These are phyloP conservation scores for Notothenia rossii DNA, from an alignment of 2,113 vertebrate species.

Conservation along the genomic window DNA sequence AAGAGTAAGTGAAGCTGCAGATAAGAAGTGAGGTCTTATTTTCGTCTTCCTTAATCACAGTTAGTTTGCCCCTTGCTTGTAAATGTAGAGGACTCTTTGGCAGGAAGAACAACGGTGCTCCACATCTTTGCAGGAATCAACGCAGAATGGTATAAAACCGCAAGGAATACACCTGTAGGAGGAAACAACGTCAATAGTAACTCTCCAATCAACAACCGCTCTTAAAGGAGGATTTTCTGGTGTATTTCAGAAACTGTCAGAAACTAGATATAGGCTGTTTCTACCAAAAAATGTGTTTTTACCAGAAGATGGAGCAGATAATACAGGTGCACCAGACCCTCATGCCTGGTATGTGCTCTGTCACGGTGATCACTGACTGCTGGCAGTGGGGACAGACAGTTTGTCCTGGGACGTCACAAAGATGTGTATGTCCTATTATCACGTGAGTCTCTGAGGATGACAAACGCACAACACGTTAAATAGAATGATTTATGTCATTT, in stretches of 20 bases:
- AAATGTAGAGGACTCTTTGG: slow-evolving; percentile 79
- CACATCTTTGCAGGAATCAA: slow-evolving; percentile 91
- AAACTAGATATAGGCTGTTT: too few relatives aligned
- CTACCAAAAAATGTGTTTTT: slow-evolving; percentile 11
- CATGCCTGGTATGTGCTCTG: slow-evolving; percentile 54
- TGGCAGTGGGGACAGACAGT: too few relatives aligned
- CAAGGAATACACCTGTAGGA: slow-evolving; percentile 86
- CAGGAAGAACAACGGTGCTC: slow-evolving; percentile 90
- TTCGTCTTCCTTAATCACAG: not conserved
- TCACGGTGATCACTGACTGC: too few relatives aligned
- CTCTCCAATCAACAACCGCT: not conserved
- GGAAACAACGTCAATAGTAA: not conserved
- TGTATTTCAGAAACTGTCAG: not conserved
- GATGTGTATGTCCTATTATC: too few relatives aligned
- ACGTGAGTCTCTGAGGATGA: too few relatives aligned
- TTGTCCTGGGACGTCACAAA: too few relatives aligned
- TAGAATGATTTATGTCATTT: too few relatives aligned
- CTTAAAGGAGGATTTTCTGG: not conserved
- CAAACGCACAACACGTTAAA: too few relatives aligned
- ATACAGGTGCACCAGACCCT: slow-evolving; percentile 74
- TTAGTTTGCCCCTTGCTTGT: slow-evolving; percentile 82
- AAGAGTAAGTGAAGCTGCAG: not conserved
- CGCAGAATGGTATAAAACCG: slow-evolving; percentile 91
- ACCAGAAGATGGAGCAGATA: slow-evolving; percentile 69
- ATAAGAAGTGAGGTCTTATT: not conserved